Percentiles rank a stretch among this genome's conserved stretches.
Evolutionary conservation across 2,113 vertebrate genomes (phyloP).

Genomic region (Hippocampus zosterae): DNA sequence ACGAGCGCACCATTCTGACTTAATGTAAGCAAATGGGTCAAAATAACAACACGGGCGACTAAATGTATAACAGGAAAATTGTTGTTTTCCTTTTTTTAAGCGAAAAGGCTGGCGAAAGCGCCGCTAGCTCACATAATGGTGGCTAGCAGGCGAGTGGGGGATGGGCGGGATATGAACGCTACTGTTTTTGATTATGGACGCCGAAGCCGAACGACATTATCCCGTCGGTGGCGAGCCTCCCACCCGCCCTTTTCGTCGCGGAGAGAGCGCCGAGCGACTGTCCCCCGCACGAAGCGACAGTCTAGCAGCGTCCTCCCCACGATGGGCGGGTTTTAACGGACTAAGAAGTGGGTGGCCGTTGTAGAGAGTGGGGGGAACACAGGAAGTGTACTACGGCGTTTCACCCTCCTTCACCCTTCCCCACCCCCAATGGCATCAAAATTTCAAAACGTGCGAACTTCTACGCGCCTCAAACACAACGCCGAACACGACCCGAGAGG

Average conservation of each 20-base stretch:
- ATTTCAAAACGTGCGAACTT: constrained; percentile 76
- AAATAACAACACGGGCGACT: too few species aligned
- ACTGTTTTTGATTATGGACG: constrained; percentile 49
- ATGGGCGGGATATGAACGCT: constrained; percentile 54
- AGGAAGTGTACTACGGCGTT: constrained; percentile 87
- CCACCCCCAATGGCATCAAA: constrained; percentile 62
- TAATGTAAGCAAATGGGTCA: not conserved
- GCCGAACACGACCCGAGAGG: constrained; percentile 45
- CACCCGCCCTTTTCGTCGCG: constrained; percentile 7
- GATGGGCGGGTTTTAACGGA: constrained; percentile 90
- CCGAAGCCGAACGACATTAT: not conserved
- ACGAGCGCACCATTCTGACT: not conserved
- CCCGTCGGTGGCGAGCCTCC: constrained; percentile 15
- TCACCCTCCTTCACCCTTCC: constrained; percentile 50
- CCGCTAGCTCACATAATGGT: constrained; percentile 34
- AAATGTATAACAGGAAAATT: not conserved
- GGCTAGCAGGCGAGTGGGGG: constrained; percentile 54
- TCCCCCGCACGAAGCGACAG: constrained; percentile 67
- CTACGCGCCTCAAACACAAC: constrained; percentile 55
- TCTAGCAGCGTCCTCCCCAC: constrained; percentile 94
- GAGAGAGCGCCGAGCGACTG: constrained; percentile 43
- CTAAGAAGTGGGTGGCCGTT: constrained; percentile 90
- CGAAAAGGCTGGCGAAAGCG: not conserved
- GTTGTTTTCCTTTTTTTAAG: not conserved
- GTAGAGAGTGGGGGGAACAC: constrained; percentile 84